phyloP scores from a whole-genome alignment of 2,797 vertebrate genomes.

The Columba guinea region DNA sequence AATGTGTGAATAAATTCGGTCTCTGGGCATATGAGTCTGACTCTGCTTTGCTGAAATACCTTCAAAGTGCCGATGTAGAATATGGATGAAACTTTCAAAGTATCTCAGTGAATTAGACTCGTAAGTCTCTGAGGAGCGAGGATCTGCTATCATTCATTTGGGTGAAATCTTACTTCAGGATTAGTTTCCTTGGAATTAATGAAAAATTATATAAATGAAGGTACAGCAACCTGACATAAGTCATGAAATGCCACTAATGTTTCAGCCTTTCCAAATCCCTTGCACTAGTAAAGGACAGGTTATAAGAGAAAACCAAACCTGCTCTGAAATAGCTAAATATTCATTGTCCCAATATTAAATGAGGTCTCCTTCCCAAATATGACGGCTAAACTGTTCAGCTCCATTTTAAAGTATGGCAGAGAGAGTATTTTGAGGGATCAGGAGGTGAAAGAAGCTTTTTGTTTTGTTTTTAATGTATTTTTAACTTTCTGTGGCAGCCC shows the following conservation, averaged over 20 bases:
- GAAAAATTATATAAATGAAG: constrained; percentile 14
- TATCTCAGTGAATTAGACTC: not conserved
- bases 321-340: not conserved
- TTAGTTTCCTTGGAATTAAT: constrained; percentile 24
- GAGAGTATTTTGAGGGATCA: not conserved
- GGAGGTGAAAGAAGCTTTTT: not conserved
- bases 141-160: not conserved
- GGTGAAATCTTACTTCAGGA: not conserved
- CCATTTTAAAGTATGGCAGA: not conserved
- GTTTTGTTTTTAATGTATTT: constrained; percentile 9
- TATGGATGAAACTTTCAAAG: constrained; percentile 13
- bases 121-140: not conserved
- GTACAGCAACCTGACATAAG: not conserved
- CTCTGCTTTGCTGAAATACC: constrained; percentile 11
- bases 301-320: not conserved
- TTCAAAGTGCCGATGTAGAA: not conserved
- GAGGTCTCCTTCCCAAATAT: not conserved
- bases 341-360: not conserved
- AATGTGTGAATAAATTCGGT: not conserved
- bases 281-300: not conserved
- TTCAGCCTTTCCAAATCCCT: not conserved
- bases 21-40: not conserved
- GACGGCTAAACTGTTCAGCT: not conserved
- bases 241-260: not conserved
- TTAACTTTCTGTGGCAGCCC: not conserved